A percentile compares a stretch with the other conserved stretches of the same genome.
These are phyloP conservation scores for Conger conger DNA, from an alignment of 2,113 vertebrate genomes.

Conservation along the genomic window DNA sequence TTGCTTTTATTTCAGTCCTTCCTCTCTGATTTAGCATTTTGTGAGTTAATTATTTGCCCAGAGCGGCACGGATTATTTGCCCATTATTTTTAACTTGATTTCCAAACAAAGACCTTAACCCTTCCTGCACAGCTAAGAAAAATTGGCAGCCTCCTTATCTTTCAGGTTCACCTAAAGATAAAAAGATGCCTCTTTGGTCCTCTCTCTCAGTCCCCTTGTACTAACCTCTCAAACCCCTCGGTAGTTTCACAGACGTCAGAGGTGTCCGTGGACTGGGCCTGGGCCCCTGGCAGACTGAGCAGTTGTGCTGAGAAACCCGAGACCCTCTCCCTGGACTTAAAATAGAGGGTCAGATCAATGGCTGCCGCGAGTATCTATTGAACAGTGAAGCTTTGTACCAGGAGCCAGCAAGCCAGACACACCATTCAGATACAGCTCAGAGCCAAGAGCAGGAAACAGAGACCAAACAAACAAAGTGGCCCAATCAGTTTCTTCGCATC, in stretches of 20 bases:
- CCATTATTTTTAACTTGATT: too few relatives aligned
- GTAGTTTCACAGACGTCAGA: neutral
- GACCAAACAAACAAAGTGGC: constrained; percentile 3
- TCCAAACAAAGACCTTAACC: too few relatives aligned
- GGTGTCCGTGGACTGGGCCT: neutral
- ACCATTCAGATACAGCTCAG: constrained; percentile 5
- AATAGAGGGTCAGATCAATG: constrained; percentile 2
- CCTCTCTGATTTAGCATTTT: too few relatives aligned
- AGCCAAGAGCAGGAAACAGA: neutral
- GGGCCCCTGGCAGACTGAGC: neutral
- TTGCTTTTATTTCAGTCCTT: too few relatives aligned
- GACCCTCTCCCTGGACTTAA: constrained; percentile 3
- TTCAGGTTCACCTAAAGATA: too few relatives aligned
- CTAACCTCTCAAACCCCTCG: constrained; percentile 40
- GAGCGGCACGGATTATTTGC: too few relatives aligned
- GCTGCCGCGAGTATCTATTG: neutral
- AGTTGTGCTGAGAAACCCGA: constrained; percentile 4
- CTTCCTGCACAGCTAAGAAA: too few relatives aligned
- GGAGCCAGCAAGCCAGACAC: neutral
- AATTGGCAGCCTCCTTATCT: too few relatives aligned
- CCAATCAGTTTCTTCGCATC: neutral
- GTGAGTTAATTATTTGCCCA: too few relatives aligned
- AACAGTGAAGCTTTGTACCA: neutral
- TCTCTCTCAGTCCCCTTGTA: constrained; percentile 48
- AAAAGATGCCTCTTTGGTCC: constrained; percentile 17